Percentiles rank a stretch among this genome's conserved stretches.
These are phyloP conservation scores for Temnothorax ravouxi DNA, from an alignment of 2,888 invertebrate species.

Conservation along the genomic window DNA sequence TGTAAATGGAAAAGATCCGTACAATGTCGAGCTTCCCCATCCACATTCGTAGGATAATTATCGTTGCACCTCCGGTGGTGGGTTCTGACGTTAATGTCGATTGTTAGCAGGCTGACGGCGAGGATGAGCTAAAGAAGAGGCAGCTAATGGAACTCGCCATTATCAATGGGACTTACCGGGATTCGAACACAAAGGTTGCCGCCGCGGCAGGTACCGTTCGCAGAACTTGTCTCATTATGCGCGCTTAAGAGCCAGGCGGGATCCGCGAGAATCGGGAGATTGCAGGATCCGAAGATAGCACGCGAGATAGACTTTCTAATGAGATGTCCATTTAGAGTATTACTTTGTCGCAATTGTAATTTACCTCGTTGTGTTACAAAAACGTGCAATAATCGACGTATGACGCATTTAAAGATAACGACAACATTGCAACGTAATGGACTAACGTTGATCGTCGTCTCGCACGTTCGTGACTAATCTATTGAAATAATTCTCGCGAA, in stretches of 20 bases:
- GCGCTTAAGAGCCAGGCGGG: not conserved
- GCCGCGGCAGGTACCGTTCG: conserved; percentile 91
- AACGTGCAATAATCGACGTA: not conserved
- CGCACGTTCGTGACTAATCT: not conserved
- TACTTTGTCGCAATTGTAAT: not conserved
- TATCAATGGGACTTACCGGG: conserved; percentile 99
- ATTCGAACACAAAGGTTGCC: conserved; percentile 96
- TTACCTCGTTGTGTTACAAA: not conserved
- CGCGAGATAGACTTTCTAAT: not conserved
- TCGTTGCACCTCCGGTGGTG: conserved; percentile 44
- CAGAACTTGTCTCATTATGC: conserved; percentile 37
- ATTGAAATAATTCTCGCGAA: conserved; percentile 7
- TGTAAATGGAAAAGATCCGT: conserved; percentile 37
- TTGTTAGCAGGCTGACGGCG: conserved; percentile 98
- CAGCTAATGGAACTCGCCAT: conserved; percentile 99
- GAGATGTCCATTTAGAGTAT: not conserved
- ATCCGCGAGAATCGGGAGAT: not conserved
- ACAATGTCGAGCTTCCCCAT: conserved; percentile 25
- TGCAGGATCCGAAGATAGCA: not conserved
- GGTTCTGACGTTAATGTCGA: conserved; percentile 83
- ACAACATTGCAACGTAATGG: not conserved
- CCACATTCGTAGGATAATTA: conserved; percentile 13
- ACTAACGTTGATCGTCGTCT: not conserved
- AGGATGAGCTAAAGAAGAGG: conserved; percentile 99
- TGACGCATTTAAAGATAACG: conserved; percentile 3